Evolutionary conservation across 92 coral and sea anemone species (phyloP).

Genomic region (Zoanthus sansibaricus): DNA sequence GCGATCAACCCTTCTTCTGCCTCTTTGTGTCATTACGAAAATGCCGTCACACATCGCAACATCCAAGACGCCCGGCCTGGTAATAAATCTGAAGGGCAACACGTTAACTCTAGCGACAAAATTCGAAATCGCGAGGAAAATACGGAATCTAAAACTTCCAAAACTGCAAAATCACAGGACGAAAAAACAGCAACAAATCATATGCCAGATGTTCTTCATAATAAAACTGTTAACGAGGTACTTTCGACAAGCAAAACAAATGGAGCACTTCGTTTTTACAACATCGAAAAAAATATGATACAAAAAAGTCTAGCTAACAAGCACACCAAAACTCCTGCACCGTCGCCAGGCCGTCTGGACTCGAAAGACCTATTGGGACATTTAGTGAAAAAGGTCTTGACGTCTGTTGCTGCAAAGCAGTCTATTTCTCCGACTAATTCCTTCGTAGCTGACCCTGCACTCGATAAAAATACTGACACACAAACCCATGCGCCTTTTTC

Average conservation of each 20-base stretch:
- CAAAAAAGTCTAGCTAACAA: neutral
- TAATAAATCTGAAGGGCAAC: neutral
- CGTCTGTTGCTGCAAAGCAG: conserved; percentile 77
- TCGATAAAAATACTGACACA: neutral
- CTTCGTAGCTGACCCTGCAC: conserved; percentile 36
- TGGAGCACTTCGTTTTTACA: neutral
- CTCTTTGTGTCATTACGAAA: neutral
- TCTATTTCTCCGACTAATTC: conserved; percentile 58
- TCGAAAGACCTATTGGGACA: conserved; percentile 87
- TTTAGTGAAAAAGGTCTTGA: conserved; percentile 85
- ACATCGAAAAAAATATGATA: neutral
- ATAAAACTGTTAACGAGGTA: neutral
- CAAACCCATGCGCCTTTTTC: neutral
- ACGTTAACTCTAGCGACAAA: neutral
- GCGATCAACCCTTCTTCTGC: neutral
- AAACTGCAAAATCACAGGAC: neutral
- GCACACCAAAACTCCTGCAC: conserved; percentile 58
- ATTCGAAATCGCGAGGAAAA: neutral
- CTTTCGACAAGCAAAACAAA: neutral
- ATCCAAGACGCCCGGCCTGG: neutral
- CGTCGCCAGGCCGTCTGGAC: conserved; percentile 73
- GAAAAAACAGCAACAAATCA: neutral
- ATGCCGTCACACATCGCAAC: neutral
- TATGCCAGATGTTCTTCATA: neutral
- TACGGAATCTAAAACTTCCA: neutral